phyloP scores from a whole-genome alignment of 2,888 invertebrate genomes.

The Acanthoscelides obtectus region DNA sequence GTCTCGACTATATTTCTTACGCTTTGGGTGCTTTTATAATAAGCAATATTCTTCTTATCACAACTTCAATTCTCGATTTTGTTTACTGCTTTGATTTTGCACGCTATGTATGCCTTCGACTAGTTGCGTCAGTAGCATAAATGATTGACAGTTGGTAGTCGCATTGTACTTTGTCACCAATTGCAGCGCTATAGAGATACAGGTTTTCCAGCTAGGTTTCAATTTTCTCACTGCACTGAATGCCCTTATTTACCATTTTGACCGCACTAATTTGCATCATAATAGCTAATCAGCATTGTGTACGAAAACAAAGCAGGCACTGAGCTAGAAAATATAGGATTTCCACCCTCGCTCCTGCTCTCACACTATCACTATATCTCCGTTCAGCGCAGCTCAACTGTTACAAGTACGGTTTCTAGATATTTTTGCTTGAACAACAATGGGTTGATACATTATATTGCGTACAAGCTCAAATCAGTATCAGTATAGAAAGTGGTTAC shows the following conservation, averaged over 20 bases:
- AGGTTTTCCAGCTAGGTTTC: neutral
- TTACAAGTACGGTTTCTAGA: neutral
- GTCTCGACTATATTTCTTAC: no score
- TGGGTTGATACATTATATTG: neutral
- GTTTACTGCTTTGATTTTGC: no score
- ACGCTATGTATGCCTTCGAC: no score
- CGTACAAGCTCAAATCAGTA: neutral
- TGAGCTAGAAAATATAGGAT: neutral
- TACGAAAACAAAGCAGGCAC: neutral
- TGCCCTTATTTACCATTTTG: neutral
- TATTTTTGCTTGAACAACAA: neutral
- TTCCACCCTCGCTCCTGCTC: neutral
- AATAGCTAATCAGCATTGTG: neutral
- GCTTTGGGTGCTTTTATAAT: no score
- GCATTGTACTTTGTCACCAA: neutral
- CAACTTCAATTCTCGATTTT: no score
- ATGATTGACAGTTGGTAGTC: no score
- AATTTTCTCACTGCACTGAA: neutral
- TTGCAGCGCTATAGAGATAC: neutral
- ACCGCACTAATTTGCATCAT: neutral
- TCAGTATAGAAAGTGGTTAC: neutral
- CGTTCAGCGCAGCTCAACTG: neutral
- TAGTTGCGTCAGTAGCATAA: no score
- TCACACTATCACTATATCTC: neutral
- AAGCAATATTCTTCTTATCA: no score